Evolutionary conservation across 2,797 vertebrate species (phyloP), one percentile per base, ranked within the genome.

Genomic region (Hemitrygon akajei): DNA sequence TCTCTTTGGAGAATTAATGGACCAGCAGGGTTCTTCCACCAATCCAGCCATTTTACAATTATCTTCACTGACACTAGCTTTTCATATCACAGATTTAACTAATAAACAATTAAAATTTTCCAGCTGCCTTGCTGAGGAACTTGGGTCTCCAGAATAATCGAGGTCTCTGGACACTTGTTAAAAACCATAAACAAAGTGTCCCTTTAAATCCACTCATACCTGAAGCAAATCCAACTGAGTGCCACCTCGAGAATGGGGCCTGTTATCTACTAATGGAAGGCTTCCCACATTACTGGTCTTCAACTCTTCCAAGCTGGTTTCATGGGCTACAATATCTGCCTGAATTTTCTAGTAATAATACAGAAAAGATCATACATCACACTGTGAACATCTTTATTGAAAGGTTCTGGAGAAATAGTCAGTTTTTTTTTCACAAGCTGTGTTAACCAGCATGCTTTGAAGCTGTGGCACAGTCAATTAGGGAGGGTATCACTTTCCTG

Each of bases 281-380:
- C 97, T 96, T 22, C 96, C 96, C 34, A 96, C 94, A 63, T 97
- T 99, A 95, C 96, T 98, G 95, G 95, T 98, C 94, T 96, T 96
- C 95, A 99, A 95, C 81, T 99, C 98, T 94, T 99, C 98, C 91
- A 99, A 95, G 0, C 97, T 97, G n/a, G 97, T 95, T 95, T 99
- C 98, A 77, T 98, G 98, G 94, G 97, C 96, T 76, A 97, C 95
- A n/a, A 99, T 99, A 95, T 99, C 98, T 87, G 98, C 96, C 95
- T 98, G 98, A 56, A 99, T 99, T 95, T 96, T 97, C 99, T 99
- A 94, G 69, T 93, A 95, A 1, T n/a, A 79, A 94, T 94, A 2
- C 4, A 60, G 77, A 69, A 37, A 73, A 92, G 66, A 47, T 73
- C 40, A 47, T 47, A 75, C 47, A 10, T 56, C 47, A 73, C 37